A percentile compares a stretch with the other conserved stretches of the same genome.
Conservation (phyloP, 2,797 vertebrate species). For the Syngnathus acus region DNA sequence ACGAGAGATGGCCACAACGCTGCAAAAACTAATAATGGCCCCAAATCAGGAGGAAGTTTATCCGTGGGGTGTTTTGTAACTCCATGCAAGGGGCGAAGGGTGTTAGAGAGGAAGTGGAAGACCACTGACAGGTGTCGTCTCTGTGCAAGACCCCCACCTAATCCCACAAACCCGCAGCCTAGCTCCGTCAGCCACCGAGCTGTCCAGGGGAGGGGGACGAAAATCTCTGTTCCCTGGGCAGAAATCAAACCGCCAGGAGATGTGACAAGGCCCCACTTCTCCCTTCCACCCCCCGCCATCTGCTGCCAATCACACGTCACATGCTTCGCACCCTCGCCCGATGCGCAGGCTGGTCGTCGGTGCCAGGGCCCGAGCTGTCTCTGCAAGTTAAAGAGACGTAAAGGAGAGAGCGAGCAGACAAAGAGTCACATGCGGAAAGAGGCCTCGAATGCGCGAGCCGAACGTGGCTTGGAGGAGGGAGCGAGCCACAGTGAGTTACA, state of each 20-base stretch:
- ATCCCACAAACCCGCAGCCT: conserved; percentile 44
- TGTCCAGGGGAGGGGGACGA: conserved; percentile 6
- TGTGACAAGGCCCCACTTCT: conserved; percentile 60
- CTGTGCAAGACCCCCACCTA: conserved; percentile 42
- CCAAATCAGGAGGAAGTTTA: not conserved
- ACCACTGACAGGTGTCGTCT: conserved; percentile 60
- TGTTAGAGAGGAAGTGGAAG: conserved; percentile 24
- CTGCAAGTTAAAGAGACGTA: conserved; percentile 44
- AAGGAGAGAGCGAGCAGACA: conserved; percentile 30
- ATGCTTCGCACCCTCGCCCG: conserved; percentile 42
- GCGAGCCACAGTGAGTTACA: conserved; percentile 58
- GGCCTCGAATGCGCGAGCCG: conserved; percentile 42
- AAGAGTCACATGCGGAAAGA: conserved; percentile 41
- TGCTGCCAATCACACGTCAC: conserved; percentile 64
- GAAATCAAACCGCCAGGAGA: conserved; percentile 60
- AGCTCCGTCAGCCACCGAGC: conserved; percentile 48
- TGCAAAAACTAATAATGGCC: not conserved
- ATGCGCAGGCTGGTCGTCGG: conserved; percentile 29
- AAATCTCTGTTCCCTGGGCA: conserved; percentile 50
- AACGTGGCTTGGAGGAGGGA: conserved; percentile 46
- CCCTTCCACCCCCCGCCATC: conserved; percentile 27
- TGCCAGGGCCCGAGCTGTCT: conserved; percentile 34
- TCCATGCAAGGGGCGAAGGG: conserved; percentile 24
- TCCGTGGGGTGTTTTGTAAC: conserved; percentile 33
- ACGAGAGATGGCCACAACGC: too few species aligned